These are phyloP conservation scores for Nemapogon koenigi DNA, from an alignment of 2,888 invertebrate species.

Conservation along the genomic window DNA sequence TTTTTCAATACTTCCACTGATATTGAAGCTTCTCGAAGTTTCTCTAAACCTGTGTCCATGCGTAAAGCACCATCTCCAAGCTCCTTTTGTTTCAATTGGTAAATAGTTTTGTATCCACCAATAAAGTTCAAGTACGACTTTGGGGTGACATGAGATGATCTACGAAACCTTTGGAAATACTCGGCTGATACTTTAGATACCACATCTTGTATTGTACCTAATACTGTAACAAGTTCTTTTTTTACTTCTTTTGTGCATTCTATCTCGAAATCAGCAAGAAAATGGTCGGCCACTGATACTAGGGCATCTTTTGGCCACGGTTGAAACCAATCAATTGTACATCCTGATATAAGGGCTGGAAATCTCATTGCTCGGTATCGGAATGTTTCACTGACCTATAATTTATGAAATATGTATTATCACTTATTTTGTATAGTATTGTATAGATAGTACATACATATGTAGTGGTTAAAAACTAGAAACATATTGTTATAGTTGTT, in stretches of 20 bases:
- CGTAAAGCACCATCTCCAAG: slow-evolving; percentile 87
- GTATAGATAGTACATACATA: not conserved
- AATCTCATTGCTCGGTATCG: slow-evolving; percentile 89
- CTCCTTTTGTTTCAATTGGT: slow-evolving; percentile 86
- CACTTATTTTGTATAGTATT: not conserved
- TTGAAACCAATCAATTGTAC: slow-evolving; percentile 98
- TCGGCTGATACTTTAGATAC: slow-evolving; percentile 85
- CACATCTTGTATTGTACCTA: slow-evolving; percentile 93
- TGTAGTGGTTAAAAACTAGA: too few species aligned
- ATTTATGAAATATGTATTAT: slow-evolving; percentile 22
- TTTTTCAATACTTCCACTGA: slow-evolving; percentile 91
- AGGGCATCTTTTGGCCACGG: slow-evolving; percentile 97
- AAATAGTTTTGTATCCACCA: slow-evolving; percentile 93
- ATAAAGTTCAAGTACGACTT: slow-evolving; percentile 97
- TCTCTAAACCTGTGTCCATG: slow-evolving; percentile 96
- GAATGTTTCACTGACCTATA: slow-evolving; percentile 97
- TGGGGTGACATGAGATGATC: slow-evolving; percentile 96
- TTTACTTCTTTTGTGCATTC: slow-evolving; percentile 87
- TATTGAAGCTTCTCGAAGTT: slow-evolving; percentile 93
- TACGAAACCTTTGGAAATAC: slow-evolving; percentile 89
- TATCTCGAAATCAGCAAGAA: slow-evolving; percentile 86
- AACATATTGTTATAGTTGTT: too few species aligned
- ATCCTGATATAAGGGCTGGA: slow-evolving; percentile 95
- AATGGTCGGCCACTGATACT: slow-evolving; percentile 91
- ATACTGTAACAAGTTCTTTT: slow-evolving; percentile 82